These are phyloP conservation scores for Mythimna lalbum DNA, from an alignment of 2,888 invertebrate genomes.

Conservation along the genomic window DNA sequence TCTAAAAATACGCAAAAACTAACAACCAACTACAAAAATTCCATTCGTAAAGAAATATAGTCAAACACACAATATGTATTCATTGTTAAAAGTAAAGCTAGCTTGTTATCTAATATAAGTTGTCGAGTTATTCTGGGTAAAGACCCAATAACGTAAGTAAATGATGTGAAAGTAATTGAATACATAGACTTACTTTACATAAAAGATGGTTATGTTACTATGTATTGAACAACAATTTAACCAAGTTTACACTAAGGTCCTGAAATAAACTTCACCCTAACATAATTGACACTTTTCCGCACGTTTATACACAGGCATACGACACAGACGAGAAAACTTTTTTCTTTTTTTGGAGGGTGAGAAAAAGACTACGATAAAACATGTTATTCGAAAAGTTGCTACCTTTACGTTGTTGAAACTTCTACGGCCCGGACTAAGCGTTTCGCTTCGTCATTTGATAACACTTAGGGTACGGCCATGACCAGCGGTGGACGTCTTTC, in stretches of 20 bases:
- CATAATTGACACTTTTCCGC: background rate
- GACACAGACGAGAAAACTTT: background rate
- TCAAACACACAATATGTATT: background rate
- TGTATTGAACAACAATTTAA: background rate
- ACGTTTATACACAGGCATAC: too few species aligned
- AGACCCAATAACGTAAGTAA: conserved; percentile 15
- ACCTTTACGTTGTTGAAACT: too few species aligned
- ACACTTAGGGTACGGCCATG: too few species aligned
- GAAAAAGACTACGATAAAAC: too few species aligned
- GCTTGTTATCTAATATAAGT: conserved; percentile 26
- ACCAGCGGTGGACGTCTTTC: too few species aligned
- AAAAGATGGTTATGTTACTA: background rate
- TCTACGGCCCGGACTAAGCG: too few species aligned
- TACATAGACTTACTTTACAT: conserved; percentile 6
- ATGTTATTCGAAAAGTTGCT: too few species aligned
- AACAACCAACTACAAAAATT: background rate
- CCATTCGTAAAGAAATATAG: conserved; percentile 4
- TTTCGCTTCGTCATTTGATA: too few species aligned
- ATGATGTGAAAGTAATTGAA: conserved; percentile 31
- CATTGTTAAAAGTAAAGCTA: background rate
- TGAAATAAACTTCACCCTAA: background rate
- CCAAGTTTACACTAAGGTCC: background rate
- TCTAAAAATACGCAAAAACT: background rate
- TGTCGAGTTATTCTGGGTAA: conserved; percentile 11
- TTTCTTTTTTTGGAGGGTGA: background rate